These are phyloP conservation scores for Holacanthella duospinosa DNA, from an alignment of 2,888 invertebrate species.

Conservation along the genomic window DNA sequence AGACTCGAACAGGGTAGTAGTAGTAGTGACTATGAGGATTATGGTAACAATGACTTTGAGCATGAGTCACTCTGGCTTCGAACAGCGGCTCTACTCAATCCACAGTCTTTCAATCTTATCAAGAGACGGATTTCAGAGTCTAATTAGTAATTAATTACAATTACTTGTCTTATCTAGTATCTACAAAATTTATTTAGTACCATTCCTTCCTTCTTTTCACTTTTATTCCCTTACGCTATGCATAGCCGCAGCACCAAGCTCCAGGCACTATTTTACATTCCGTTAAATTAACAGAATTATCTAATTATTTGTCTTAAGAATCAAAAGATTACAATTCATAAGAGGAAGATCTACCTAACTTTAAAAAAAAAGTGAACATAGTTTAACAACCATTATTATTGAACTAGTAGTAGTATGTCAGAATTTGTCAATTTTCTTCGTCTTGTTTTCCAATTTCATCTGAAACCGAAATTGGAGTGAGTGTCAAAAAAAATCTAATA, in stretches of 20 bases:
- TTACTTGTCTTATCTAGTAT: background rate
- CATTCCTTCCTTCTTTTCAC: background rate
- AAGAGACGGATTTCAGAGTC: constrained; percentile 24
- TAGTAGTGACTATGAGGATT: background rate
- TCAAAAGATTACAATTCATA: too few relatives aligned
- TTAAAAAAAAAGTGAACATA: too few relatives aligned
- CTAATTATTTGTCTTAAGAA: too few relatives aligned
- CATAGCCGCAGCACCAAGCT: too few relatives aligned
- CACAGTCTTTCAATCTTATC: constrained; percentile 25
- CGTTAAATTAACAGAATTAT: too few relatives aligned
- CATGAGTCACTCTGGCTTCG: constrained; percentile 18
- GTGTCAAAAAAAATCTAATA: too few relatives aligned
- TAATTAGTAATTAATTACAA: too few relatives aligned
- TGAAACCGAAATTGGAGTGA: too few relatives aligned
- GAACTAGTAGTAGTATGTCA: background rate
- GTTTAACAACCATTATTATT: background rate
- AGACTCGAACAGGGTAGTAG: background rate
- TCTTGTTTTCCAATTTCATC: too few relatives aligned
- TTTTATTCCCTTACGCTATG: background rate
- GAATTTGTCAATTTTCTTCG: too few relatives aligned
- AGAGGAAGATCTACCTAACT: too few relatives aligned
- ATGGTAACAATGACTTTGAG: background rate
- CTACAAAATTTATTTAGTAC: background rate
- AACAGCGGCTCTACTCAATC: constrained; percentile 17
- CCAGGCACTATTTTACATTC: background rate